These are phyloP conservation scores for Acleris laterana DNA, from an alignment of 2,888 invertebrate genomes.

Conservation along the genomic window DNA sequence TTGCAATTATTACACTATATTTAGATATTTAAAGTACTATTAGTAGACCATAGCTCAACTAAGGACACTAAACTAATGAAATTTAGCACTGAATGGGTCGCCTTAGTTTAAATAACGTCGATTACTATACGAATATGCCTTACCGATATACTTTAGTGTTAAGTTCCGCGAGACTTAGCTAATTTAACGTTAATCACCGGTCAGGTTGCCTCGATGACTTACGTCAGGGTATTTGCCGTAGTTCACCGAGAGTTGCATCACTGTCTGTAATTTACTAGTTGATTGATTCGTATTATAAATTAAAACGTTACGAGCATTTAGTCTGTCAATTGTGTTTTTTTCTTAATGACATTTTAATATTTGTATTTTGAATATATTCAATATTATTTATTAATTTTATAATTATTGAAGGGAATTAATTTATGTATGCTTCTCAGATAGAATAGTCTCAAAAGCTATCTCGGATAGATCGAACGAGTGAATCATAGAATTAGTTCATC, in stretches of 20 bases:
- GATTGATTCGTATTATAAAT: constrained; percentile 3
- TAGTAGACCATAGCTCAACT: constrained; percentile 40
- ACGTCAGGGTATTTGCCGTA: constrained; percentile 3
- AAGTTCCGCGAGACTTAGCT: constrained; percentile 45
- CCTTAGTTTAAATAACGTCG: constrained; percentile 52
- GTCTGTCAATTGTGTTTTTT: constrained; percentile 39
- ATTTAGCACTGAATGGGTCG: constrained; percentile 49
- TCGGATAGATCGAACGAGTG: no score
- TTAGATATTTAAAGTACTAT: neutral
- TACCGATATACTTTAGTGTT: constrained; percentile 48
- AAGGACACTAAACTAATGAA: constrained; percentile 39
- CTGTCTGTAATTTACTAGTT: constrained; percentile 20
- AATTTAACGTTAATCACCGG: constrained; percentile 7
- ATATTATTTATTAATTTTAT: no score
- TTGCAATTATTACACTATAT: constrained; percentile 1
- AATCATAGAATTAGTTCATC: no score
- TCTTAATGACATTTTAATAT: neutral
- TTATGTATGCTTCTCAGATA: no score
- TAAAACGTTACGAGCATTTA: constrained; percentile 34
- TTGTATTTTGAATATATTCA: no score
- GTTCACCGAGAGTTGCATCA: constrained; percentile 10
- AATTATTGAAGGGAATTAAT: no score
- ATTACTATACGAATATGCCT: constrained; percentile 50
- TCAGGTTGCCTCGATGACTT: constrained; percentile 1
- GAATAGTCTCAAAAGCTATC: no score